Evolutionary conservation across 2,113 vertebrate genomes (phyloP).

Genomic region (Hippopotamus amphibius): DNA sequence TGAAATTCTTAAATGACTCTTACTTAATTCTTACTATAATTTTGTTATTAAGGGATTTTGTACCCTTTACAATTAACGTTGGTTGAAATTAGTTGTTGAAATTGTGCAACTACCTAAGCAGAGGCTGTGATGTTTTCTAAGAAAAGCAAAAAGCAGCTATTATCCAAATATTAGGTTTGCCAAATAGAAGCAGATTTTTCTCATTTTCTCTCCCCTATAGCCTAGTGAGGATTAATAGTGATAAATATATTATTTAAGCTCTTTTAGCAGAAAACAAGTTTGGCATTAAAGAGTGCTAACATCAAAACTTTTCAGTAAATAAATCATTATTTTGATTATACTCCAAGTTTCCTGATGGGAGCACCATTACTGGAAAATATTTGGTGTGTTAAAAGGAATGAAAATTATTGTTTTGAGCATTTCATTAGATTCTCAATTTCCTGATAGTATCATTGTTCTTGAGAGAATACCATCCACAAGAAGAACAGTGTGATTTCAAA

Average conservation of each 20-base stretch:
- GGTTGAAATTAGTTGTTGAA: background rate
- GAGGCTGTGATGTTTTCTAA: background rate
- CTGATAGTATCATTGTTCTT: conserved; percentile 33
- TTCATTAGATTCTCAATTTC: conserved; percentile 64
- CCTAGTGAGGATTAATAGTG: conserved; percentile 31
- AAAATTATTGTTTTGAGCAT: conserved; percentile 54
- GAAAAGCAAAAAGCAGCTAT: background rate
- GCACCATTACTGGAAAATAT: conserved; percentile 46
- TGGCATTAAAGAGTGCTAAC: conserved; percentile 27
- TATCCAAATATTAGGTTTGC: background rate
- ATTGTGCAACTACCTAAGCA: background rate
- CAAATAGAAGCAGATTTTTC: background rate
- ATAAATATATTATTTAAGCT: conserved; percentile 32
- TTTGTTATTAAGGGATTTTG: background rate
- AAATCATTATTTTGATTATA: conserved; percentile 65
- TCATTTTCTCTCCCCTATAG: background rate
- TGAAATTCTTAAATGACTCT: background rate
- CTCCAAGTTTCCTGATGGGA: conserved; percentile 32
- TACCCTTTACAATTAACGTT: background rate
- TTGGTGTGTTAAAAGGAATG: conserved; percentile 34
- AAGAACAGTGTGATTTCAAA: conserved; percentile 64
- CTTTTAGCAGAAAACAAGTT: conserved; percentile 1
- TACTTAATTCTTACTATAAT: background rate
- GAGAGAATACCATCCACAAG: background rate
- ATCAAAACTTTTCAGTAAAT: conserved; percentile 38